These are phyloP conservation scores for Scotopteryx bipunctaria DNA, from an alignment of 2,888 invertebrate genomes.

Conservation along the genomic window DNA sequence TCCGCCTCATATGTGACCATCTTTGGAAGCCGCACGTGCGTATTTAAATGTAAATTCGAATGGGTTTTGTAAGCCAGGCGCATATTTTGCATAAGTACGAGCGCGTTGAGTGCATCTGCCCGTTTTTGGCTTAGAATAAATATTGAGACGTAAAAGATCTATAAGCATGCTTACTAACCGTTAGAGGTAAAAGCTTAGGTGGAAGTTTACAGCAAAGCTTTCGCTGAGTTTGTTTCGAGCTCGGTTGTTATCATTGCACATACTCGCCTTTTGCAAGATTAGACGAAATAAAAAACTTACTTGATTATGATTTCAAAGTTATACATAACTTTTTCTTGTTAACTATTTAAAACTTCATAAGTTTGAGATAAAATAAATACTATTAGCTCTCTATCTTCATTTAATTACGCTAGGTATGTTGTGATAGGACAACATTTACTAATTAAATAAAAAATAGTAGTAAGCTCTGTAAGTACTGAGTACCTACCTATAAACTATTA, in stretches of 20 bases:
- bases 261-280: conserved; percentile 3
- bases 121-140: conserved; percentile 30
- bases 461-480: no score
- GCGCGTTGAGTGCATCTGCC: conserved; percentile 33
- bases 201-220: conserved; percentile 1
- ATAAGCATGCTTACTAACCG: conserved; percentile 7
- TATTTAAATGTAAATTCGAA: conserved; percentile 41
- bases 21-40: conserved; percentile 41
- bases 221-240: background rate
- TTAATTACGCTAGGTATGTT: no score
- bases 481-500: no score
- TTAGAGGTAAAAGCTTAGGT: conserved; percentile 4
- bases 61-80: conserved; percentile 35
- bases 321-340: no score
- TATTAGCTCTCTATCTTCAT: no score
- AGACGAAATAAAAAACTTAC: background rate
- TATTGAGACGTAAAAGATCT: conserved; percentile 13
- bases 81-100: conserved; percentile 34
- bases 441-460: no score
- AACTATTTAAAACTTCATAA: no score
- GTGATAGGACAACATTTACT: no score
- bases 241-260: conserved; percentile 3
- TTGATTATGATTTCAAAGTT: no score
- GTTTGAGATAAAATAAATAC: no score
- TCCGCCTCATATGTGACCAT: conserved; percentile 42